Evolutionary conservation across 2,888 invertebrate genomes (phyloP).

Genomic region (Limnephilus marmoratus): DNA sequence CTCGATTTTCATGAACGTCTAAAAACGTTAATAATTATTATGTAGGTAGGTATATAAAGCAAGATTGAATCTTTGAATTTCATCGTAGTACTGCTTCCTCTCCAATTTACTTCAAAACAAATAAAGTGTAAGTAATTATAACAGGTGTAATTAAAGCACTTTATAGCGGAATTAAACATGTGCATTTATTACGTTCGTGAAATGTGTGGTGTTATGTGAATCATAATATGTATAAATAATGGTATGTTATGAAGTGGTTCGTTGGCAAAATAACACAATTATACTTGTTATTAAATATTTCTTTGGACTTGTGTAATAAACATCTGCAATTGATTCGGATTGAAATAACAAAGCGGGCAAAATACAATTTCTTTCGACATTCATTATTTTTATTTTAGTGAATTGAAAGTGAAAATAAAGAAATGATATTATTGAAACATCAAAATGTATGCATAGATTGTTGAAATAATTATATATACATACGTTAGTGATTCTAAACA

Average conservation of each 20-base stretch:
- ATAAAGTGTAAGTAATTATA: neutral
- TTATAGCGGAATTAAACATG: neutral
- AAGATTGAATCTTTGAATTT: neutral
- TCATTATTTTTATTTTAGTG: neutral
- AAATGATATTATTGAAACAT: neutral
- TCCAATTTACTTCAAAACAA: neutral
- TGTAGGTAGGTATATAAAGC: too few relatives aligned
- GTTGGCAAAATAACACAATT: neutral
- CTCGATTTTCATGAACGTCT: too few relatives aligned
- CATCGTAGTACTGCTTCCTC: neutral
- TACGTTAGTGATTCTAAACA: too few relatives aligned
- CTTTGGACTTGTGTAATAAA: neutral
- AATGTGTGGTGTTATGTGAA: neutral
- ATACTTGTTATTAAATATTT: neutral
- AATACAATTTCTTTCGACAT: neutral
- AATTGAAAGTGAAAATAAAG: neutral
- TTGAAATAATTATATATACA: too few relatives aligned
- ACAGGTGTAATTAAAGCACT: neutral
- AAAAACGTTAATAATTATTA: too few relatives aligned
- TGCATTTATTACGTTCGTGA: constrained; percentile 2
- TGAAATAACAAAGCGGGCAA: neutral
- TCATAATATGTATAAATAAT: neutral
- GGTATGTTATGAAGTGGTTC: neutral
- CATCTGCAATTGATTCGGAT: neutral
- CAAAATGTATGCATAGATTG: too few relatives aligned